Percentiles rank a stretch among this genome's conserved stretches.
These are phyloP conservation scores for Poecilia velifera DNA, from an alignment of 2,797 vertebrate genomes.

Conservation along the genomic window DNA sequence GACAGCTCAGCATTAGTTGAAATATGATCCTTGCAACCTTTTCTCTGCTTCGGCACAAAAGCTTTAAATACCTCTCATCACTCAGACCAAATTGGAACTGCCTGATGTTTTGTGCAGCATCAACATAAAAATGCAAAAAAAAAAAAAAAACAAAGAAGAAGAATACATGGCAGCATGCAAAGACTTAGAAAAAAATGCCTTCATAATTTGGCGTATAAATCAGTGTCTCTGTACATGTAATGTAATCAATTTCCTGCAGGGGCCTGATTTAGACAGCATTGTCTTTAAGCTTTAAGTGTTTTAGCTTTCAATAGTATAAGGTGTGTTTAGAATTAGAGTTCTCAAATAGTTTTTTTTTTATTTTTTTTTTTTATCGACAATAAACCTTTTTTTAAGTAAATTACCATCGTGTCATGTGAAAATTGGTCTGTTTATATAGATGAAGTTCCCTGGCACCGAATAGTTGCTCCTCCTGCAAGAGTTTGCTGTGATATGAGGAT, in stretches of 20 bases:
- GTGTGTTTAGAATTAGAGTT: neutral
- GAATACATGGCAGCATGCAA: neutral
- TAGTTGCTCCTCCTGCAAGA: neutral
- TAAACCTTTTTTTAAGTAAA: neutral
- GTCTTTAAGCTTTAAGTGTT: neutral
- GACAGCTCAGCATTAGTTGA: conserved; percentile 28
- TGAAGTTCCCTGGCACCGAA: neutral
- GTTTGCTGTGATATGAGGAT: neutral
- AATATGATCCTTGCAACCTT: neutral
- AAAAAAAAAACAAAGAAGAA: neutral
- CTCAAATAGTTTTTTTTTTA: neutral
- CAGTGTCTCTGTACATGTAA: conserved; percentile 15
- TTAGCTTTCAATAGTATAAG: neutral
- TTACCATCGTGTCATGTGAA: neutral
- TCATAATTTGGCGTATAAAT: conserved; percentile 30
- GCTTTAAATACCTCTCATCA: conserved; percentile 34
- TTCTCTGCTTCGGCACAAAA: neutral
- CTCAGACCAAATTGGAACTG: conserved; percentile 10
- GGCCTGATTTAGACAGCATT: neutral
- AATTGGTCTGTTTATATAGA: neutral
- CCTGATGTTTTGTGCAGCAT: conserved; percentile 27
- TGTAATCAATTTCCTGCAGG: neutral
- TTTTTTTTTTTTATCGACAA: neutral
- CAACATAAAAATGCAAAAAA: conserved; percentile 13
- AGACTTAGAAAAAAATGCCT: conserved; percentile 30